These are phyloP conservation scores for Pseudomyrmex dendroicus DNA, from an alignment of 1,140 invertebrate species.

Conservation along the genomic window DNA sequence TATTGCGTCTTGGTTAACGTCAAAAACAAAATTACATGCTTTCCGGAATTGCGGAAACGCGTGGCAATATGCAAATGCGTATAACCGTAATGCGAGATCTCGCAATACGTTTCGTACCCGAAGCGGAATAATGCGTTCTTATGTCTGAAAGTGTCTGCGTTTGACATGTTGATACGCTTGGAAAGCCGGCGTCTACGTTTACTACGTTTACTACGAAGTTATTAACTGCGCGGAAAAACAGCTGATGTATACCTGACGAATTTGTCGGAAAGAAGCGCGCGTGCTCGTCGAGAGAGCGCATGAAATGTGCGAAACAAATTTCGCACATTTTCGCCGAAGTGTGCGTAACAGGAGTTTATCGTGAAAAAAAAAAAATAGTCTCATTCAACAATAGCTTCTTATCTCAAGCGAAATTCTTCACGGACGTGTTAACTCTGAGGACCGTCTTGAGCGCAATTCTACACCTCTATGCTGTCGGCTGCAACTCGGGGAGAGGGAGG, in stretches of 20 bases:
- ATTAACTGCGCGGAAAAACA: conserved; percentile 22
- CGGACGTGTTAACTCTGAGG: background rate
- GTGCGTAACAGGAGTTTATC: background rate
- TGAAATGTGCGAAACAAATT: background rate
- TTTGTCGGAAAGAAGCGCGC: background rate
- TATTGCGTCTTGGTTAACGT: background rate
- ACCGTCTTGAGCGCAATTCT: background rate
- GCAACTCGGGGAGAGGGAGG: background rate
- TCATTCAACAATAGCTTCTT: background rate
- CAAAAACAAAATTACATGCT: background rate
- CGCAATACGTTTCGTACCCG: conserved; percentile 16
- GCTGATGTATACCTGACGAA: background rate
- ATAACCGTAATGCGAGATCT: conserved; percentile 14
- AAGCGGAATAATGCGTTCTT: conserved; percentile 14
- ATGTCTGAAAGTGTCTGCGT: conserved; percentile 19
- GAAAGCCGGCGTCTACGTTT: background rate
- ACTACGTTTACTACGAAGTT: background rate
- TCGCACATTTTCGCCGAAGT: background rate
- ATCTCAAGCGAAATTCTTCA: conserved; percentile 17
- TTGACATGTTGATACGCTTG: conserved; percentile 1
- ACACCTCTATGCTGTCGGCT: background rate
- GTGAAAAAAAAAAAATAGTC: background rate
- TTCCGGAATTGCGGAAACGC: background rate
- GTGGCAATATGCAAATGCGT: background rate
- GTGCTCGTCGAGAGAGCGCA: background rate